These are phyloP conservation scores for Platerodrilus igneus DNA, from an alignment of 2,888 invertebrate species.

Conservation along the genomic window DNA sequence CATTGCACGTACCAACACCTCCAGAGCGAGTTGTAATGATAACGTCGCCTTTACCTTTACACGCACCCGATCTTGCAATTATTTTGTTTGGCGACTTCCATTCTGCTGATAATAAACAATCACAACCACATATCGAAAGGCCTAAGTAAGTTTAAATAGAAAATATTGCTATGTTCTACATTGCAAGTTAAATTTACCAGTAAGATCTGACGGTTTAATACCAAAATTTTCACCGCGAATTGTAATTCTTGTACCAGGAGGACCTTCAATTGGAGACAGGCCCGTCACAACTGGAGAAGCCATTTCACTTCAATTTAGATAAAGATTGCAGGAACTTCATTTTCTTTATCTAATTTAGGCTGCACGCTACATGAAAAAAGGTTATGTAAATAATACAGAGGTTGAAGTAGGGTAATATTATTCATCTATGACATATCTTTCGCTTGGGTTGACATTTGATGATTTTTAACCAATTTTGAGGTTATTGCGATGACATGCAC, in stretches of 20 bases:
- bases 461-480: no score
- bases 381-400: no score
- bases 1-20: constrained; percentile 83
- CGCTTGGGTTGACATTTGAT: no score
- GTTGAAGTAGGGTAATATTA: no score
- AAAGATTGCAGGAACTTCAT: no score
- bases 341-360: no score
- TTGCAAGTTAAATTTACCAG: constrained; percentile 55
- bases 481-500: no score
- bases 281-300: constrained; percentile 93
- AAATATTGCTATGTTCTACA: constrained; percentile 1
- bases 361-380: no score
- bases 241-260: constrained; percentile 91
- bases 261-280: constrained; percentile 96
- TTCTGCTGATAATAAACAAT: constrained; percentile 91
- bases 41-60: constrained; percentile 87
- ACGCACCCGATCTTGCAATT: constrained; percentile 89
- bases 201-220: constrained; percentile 74
- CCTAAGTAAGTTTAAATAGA: no score
- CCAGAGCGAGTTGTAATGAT: constrained; percentile 83
- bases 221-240: constrained; percentile 96
- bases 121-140: constrained; percentile 90
- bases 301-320: no score
- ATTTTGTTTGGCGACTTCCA: constrained; percentile 98
- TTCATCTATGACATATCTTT: no score